phyloP scores from a whole-genome alignment of 2,797 vertebrate genomes.

The Eurystomus glaucurus region DNA sequence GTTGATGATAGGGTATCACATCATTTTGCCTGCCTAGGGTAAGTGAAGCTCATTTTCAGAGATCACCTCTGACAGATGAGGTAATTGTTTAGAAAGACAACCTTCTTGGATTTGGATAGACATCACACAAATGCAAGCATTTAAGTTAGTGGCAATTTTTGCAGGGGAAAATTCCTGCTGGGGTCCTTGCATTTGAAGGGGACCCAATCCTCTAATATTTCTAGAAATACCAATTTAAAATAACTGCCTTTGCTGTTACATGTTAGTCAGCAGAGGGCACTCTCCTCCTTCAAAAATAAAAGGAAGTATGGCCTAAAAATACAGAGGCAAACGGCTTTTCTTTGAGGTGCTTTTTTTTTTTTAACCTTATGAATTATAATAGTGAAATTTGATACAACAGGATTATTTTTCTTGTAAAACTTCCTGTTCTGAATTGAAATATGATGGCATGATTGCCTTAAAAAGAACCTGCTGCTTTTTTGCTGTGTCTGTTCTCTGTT shows the following conservation, averaged over 20 bases:
- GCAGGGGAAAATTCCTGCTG: neutral
- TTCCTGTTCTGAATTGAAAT: neutral
- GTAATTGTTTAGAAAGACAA: slow-evolving; percentile 15
- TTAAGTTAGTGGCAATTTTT: slow-evolving; percentile 21
- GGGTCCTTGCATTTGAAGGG: slow-evolving; percentile 8
- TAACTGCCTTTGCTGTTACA: neutral
- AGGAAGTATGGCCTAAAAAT: neutral
- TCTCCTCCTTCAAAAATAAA: slow-evolving; percentile 4
- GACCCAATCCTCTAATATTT: neutral
- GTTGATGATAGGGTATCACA: neutral
- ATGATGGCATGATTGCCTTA: rapidly evolving
- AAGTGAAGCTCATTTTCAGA: neutral
- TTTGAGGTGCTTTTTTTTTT: neutral
- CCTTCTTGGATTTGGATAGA: neutral
- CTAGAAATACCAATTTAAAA: neutral
- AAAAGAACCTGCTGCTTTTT: neutral
- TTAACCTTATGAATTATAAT: neutral
- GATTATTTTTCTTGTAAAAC: neutral
- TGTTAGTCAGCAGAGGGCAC: slow-evolving; percentile 54
- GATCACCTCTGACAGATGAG: neutral
- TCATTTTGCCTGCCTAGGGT: neutral
- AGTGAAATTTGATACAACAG: neutral
- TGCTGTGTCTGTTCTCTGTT: rapidly evolving
- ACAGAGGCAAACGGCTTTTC: neutral
- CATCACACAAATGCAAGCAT: neutral